Percentiles rank a stretch among this genome's conserved stretches.
phyloP scores from a whole-genome alignment of 2,113 vertebrate genomes.

The Gambusia holbrooki region DNA sequence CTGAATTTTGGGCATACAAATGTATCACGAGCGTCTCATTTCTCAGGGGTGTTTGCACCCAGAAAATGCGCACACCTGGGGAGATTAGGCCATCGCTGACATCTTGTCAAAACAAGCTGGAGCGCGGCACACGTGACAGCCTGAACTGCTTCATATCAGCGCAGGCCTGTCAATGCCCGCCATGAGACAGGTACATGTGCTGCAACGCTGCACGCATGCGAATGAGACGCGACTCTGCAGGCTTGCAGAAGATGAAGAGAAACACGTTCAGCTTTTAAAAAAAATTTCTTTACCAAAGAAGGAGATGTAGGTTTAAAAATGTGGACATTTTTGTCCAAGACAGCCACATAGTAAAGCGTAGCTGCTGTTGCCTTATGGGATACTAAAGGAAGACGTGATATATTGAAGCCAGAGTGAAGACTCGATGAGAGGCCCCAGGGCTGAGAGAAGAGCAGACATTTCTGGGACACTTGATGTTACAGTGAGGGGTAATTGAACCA shows the following conservation, averaged over 20 bases:
- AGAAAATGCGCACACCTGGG: slow-evolving; percentile 22
- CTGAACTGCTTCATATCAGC: slow-evolving; percentile 64
- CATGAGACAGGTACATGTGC: slow-evolving; percentile 47
- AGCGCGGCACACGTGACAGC: slow-evolving; percentile 60
- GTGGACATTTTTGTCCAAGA: slow-evolving; percentile 21
- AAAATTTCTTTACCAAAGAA: slow-evolving; percentile 49
- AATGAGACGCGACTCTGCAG: slow-evolving; percentile 22
- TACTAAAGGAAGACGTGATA: slow-evolving; percentile 44
- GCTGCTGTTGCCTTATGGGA: slow-evolving; percentile 26
- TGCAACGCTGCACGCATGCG: slow-evolving; percentile 50
- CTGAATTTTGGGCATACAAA: slow-evolving; percentile 22
- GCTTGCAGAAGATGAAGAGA: slow-evolving; percentile 14
- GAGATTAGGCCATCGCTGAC: slow-evolving; percentile 40
- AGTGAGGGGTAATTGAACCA: slow-evolving; percentile 64
- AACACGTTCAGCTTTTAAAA: neutral
- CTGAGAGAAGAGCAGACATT: slow-evolving; percentile 50
- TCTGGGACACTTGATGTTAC: slow-evolving; percentile 69
- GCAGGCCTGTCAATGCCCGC: slow-evolving; percentile 60
- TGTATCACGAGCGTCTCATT: slow-evolving; percentile 11
- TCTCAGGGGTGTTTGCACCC: slow-evolving; percentile 18
- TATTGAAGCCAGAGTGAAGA: slow-evolving; percentile 47
- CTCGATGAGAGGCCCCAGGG: slow-evolving; percentile 50
- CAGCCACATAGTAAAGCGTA: slow-evolving; percentile 5
- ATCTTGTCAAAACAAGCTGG: slow-evolving; percentile 43
- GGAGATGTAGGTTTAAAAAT: slow-evolving; percentile 38